Evolutionary conservation across 2,888 invertebrate species (phyloP).

Genomic region (Erebia ligea): DNA sequence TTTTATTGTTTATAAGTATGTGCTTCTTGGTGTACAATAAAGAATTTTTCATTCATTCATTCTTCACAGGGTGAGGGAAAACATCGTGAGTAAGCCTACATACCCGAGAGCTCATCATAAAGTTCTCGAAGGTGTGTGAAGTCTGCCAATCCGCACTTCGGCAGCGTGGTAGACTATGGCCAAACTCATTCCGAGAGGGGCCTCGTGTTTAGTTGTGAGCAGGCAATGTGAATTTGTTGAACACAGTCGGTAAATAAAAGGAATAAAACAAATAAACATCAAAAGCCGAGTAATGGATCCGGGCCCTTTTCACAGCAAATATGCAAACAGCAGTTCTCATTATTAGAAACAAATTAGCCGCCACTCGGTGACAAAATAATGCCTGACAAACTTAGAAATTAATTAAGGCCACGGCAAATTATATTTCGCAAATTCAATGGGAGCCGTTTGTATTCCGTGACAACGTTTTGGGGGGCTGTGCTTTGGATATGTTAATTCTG

Average conservation of each 20-base stretch:
- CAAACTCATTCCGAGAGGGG: too few species aligned
- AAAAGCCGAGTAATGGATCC: not conserved
- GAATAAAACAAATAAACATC: conserved; percentile 10
- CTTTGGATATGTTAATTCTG: conserved; percentile 58
- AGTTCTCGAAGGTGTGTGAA: too few species aligned
- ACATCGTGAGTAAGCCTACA: too few species aligned
- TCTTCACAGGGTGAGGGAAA: too few species aligned
- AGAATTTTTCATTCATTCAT: too few species aligned
- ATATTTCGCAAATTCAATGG: conserved; percentile 61
- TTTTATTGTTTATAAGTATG: too few species aligned
- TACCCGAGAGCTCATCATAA: too few species aligned
- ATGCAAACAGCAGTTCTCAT: conserved; percentile 19
- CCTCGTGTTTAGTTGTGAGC: too few species aligned
- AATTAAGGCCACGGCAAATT: conserved; percentile 63
- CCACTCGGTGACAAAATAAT: conserved; percentile 45
- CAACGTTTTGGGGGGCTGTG: conserved; percentile 49
- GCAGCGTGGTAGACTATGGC: too few species aligned
- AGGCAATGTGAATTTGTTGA: not conserved
- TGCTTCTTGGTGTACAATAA: too few species aligned
- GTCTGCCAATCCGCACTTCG: too few species aligned
- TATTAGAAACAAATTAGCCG: conserved; percentile 49
- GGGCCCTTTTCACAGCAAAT: not conserved
- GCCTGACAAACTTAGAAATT: conserved; percentile 59
- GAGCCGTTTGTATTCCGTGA: conserved; percentile 56
- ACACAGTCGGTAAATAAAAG: not conserved